These are phyloP conservation scores for Maccullochella peelii DNA, from an alignment of 2,113 vertebrate genomes.

Conservation along the genomic window DNA sequence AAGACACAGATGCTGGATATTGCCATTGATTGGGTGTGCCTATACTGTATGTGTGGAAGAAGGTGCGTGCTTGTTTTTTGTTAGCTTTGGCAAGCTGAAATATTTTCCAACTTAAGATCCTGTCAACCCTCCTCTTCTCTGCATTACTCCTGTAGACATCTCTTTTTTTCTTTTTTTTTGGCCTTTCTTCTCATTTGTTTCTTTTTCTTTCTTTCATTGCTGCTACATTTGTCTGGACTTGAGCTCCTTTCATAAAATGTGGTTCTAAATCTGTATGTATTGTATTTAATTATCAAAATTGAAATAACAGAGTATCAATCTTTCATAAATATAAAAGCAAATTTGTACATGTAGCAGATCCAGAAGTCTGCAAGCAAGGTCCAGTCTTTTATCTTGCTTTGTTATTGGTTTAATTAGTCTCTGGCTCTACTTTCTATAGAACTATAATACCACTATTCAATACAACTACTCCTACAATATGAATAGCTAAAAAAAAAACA, in stretches of 20 bases:
- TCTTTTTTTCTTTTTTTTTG: not conserved
- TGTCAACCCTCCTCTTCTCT: constrained; percentile 41
- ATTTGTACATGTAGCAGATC: constrained; percentile 5
- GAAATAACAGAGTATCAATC: constrained; percentile 14
- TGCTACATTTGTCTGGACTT: constrained; percentile 53
- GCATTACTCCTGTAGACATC: constrained; percentile 26
- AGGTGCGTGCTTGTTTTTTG: constrained; percentile 67
- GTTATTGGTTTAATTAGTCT: constrained; percentile 43
- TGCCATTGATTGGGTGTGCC: constrained; percentile 68
- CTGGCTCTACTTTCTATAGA: constrained; percentile 1
- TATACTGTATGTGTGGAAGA: constrained; percentile 51
- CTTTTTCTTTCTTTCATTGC: constrained; percentile 20
- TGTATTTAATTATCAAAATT: constrained; percentile 17
- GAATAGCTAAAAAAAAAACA: constrained; percentile 29
- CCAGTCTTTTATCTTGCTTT: constrained; percentile 28
- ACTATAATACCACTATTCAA: constrained; percentile 41
- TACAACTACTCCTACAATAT: constrained; percentile 7
- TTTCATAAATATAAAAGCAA: constrained; percentile 17
- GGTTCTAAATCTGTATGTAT: constrained; percentile 30
- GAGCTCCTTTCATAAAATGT: constrained; percentile 53
- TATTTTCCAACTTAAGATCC: constrained; percentile 71
- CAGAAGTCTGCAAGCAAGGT: not conserved
- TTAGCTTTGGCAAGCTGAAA: constrained; percentile 73
- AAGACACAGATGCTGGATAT: constrained; percentile 67
- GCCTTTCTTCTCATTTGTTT: constrained; percentile 24